Percentiles rank a stretch among this genome's conserved stretches.
Evolutionary conservation across 2,888 invertebrate species (phyloP).

Genomic region (Ormyrus nitidulus): DNA sequence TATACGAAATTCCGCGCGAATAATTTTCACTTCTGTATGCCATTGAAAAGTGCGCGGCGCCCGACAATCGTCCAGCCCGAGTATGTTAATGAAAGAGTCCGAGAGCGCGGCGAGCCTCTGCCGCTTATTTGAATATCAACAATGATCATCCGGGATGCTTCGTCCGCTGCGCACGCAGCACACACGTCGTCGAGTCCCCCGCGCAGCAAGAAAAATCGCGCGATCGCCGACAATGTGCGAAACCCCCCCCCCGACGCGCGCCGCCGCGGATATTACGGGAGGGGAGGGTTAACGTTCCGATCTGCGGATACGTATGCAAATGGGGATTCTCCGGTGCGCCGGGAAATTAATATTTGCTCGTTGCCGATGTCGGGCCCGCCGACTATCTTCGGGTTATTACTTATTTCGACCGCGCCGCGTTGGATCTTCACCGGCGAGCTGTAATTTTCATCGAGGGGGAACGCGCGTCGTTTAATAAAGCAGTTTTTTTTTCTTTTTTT

Average conservation of each 20-base stretch:
- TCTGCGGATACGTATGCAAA: background rate
- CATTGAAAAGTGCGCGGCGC: too few relatives aligned
- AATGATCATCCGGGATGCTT: conserved; percentile 51
- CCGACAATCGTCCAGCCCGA: too few relatives aligned
- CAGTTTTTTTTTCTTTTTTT: too few relatives aligned
- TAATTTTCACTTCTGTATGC: too few relatives aligned
- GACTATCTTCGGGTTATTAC: background rate
- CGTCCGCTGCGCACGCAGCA: background rate
- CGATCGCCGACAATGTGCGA: too few relatives aligned
- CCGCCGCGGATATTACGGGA: background rate
- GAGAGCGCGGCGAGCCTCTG: background rate
- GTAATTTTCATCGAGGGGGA: background rate
- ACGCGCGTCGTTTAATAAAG: background rate
- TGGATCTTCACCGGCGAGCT: too few relatives aligned
- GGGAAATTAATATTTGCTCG: conserved; percentile 24
- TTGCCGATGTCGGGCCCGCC: background rate
- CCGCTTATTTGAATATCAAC: conserved; percentile 51
- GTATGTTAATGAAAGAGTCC: conserved; percentile 20
- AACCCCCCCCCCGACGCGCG: too few relatives aligned
- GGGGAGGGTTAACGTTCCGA: conserved; percentile 38
- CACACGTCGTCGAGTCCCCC: background rate
- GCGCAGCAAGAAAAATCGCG: background rate
- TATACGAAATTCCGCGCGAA: too few relatives aligned
- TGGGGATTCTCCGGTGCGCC: conserved; percentile 10
- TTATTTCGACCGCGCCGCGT: background rate